Evolutionary conservation across 1,140 invertebrate genomes (phyloP), one percentile per base, ranked within the genome.

Genomic region (Drosophila pallidifrons): DNA sequence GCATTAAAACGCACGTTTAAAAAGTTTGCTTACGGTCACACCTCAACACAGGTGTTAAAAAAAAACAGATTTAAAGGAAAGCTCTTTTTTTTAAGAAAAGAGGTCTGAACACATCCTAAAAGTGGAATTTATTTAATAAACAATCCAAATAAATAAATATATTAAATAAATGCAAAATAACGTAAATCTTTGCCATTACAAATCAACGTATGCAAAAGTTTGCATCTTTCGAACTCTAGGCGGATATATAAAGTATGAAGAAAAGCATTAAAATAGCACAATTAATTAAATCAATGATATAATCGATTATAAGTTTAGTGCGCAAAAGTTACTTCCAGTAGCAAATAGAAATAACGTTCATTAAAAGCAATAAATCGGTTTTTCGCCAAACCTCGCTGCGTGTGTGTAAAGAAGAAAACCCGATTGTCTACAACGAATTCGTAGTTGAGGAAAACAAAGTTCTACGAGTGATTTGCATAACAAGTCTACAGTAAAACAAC

Each of bases 171-270:
- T 38, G 35, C 3, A 38, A 38, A 38, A 38, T 2, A 5, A 38
- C 35, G 7, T 38, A 2, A 38, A 38, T 38, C 5, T 5, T 32
- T 32, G 8, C 35, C 0, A 11, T 10, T 10, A 2, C 7, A 8
- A 38, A 38, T 11, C 35, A 10, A 38, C 10, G 10, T 38, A 25
- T 38, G 6, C 3, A 38, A 3, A 38, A 38, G 10, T 38, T 38
- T 8, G 7, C 7, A 38, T 38, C 30, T 38, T 10, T 10, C 35
- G 3, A 10, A 3, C 5, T 38, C 8, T 10, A 38, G 68, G 60
- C 73, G 68, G 46, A 71, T 71, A 59, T 72, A 59, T 15, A 72
- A 71, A 57, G 52, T 54, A 46, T 43, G 46, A 15, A 41, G 15
- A 71, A 75, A 75, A 46, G 46, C 8, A 25, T 1, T 47, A 3